Evolutionary conservation across 2,888 invertebrate species (phyloP), one percentile per base, ranked within the genome.

Genomic region (Coleophora deauratella): DNA sequence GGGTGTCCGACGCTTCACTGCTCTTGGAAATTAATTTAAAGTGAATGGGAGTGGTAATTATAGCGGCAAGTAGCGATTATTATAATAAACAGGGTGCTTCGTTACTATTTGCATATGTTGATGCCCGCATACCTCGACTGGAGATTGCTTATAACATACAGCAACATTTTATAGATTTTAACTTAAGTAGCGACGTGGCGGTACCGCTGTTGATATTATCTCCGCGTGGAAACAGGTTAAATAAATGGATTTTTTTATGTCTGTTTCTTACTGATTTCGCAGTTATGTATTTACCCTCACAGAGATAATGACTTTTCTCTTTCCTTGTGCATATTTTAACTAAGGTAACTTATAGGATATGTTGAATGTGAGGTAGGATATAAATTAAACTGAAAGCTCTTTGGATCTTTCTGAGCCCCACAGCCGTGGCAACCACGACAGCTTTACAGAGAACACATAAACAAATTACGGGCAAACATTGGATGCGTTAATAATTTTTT

Each of bases 21-120:
- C 69, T 66, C 70, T 72, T 62, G 64, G 66, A 68, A 76, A 81
- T 80, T 77, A 79, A 81, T 79, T 80, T 76, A 74, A 75, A 79
- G 71, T 77, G 73, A 72, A 74, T 74, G 66, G 72, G 72, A 72
- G 70, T 62, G 65, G 71, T 71, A 72, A 74, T 76, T 72, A 70
- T 65, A 51, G 55, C 54, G 59, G 51, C 67, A 70, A 73, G 72
- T 72, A 74, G 70, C 71, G 60, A 75, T 74, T 74, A 77, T 55
- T 56, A 62, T 62, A 64, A 72, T 72, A 72, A 71, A 72, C 67
- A 67, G 64, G 66, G 39, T 70, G 68, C 69, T 67, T 73, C 71
- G 70, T 54, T 42, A 51, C 59, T 55, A 69, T 76, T 73, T 70
- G 65, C 71, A 68, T 66, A 53, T 54, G 21, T 21, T 21, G 21